Conservation (phyloP, 2,113 vertebrate genomes). For the Loxodonta africana region DNA sequence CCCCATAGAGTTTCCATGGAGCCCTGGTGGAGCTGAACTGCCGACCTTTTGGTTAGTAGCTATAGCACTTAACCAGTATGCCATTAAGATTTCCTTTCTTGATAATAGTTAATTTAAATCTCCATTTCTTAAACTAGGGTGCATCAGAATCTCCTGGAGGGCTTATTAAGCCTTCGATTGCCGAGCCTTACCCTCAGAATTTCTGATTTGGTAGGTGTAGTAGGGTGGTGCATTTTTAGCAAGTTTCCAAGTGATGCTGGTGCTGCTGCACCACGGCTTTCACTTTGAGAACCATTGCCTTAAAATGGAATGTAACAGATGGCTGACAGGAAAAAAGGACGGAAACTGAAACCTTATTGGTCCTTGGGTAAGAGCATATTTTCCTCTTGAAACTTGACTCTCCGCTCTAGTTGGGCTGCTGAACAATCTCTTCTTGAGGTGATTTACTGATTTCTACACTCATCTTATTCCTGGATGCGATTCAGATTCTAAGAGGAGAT, state of each 20-base stretch:
- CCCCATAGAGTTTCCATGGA: too few species aligned
- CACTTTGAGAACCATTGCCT: background rate
- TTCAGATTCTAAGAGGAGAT: conserved; percentile 20
- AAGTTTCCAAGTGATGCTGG: background rate
- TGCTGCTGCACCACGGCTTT: background rate
- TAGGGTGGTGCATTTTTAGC: background rate
- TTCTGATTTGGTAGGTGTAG: background rate
- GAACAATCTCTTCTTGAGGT: background rate
- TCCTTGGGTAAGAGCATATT: background rate
- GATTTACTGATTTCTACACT: conserved; percentile 3
- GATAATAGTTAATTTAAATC: background rate
- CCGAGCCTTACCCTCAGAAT: background rate
- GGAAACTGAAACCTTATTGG: background rate
- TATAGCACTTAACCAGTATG: too few species aligned
- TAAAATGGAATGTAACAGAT: background rate
- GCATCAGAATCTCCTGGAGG: background rate
- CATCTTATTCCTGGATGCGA: background rate
- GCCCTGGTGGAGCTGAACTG: too few species aligned
- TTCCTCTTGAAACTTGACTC: background rate
- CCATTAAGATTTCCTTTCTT: background rate
- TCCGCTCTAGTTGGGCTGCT: background rate
- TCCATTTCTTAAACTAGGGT: background rate
- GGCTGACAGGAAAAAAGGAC: background rate
- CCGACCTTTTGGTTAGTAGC: too few species aligned
- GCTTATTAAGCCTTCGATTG: background rate